These are phyloP conservation scores for Nasalis larvatus DNA, from an alignment of 2,113 vertebrate species.

Conservation along the genomic window DNA sequence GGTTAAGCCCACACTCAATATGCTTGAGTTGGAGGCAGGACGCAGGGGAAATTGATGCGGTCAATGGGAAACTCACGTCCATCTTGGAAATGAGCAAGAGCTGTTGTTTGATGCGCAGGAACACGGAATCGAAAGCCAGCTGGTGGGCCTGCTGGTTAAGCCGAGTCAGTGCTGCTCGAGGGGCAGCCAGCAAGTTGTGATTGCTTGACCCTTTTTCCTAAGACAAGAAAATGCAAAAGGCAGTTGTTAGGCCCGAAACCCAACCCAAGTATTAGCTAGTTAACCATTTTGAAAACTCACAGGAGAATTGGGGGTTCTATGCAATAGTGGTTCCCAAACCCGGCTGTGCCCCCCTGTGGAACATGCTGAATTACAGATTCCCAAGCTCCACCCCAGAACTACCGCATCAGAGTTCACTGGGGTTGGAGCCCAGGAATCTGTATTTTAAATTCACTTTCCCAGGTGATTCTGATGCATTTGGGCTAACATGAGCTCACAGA, in stretches of 20 bases:
- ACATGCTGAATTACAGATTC: not conserved
- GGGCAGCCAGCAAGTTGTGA: constrained; percentile 88
- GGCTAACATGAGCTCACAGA: not conserved
- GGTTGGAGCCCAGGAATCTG: not conserved
- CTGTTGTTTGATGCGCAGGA: constrained; percentile 97
- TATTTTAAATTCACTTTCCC: not conserved
- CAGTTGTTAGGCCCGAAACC: not conserved
- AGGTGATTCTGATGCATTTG: not conserved
- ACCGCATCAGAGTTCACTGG: not conserved
- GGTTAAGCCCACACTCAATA: not conserved
- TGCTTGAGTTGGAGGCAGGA: not conserved
- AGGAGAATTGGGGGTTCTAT: not conserved
- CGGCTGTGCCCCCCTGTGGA: not conserved
- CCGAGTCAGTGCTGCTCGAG: constrained; percentile 87
- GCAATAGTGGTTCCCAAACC: not conserved
- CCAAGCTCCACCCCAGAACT: not conserved
- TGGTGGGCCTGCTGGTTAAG: constrained; percentile 97
- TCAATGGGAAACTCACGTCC: constrained; percentile 86
- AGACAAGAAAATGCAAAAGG: not conserved
- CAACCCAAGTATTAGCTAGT: not conserved
- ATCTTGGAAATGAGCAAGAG: constrained; percentile 91
- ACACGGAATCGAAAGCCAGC: constrained; percentile 97
- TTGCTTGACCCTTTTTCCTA: constrained; percentile 95
- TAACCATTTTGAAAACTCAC: not conserved
- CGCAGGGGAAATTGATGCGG: fast-evolving